Percentiles rank a stretch among this genome's conserved stretches.
These are phyloP conservation scores for Sebastes nivosus DNA, from an alignment of 2,797 vertebrate species.

Conservation along the genomic window DNA sequence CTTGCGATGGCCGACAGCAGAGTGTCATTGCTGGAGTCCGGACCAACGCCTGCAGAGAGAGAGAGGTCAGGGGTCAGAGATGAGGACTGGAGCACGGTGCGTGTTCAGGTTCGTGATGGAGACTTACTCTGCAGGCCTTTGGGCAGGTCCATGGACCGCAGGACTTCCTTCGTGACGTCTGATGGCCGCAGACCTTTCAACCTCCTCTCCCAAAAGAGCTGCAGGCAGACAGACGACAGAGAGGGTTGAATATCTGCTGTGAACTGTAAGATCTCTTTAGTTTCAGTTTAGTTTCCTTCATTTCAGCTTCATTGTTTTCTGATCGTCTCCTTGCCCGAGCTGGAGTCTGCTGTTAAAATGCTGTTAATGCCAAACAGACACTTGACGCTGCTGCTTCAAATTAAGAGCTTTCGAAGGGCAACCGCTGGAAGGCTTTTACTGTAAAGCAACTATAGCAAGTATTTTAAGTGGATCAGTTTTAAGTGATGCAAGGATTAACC, in stretches of 20 bases:
- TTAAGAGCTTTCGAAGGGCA: neutral
- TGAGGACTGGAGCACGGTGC: neutral
- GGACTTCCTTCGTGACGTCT: constrained; percentile 89
- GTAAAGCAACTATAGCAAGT: neutral
- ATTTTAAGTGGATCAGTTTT: neutral
- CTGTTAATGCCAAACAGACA: neutral
- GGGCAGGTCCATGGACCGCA: constrained; percentile 91
- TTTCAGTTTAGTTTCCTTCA: neutral
- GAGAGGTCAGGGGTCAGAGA: neutral
- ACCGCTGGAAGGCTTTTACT: neutral
- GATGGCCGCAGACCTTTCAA: constrained; percentile 91
- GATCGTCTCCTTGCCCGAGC: neutral
- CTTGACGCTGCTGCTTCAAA: neutral
- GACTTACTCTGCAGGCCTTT: constrained; percentile 90
- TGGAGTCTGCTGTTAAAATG: neutral
- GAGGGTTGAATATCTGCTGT: neutral
- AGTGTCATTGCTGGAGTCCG: constrained; percentile 87
- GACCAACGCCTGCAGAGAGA: constrained; percentile 85
- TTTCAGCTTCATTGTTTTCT: neutral
- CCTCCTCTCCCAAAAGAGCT: constrained; percentile 97
- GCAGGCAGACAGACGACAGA: constrained; percentile 16
- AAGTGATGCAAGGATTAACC: neutral
- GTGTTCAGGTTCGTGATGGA: neutral
- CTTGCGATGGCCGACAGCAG: constrained; percentile 92
- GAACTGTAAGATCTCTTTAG: neutral